phyloP scores from a whole-genome alignment of 2,113 vertebrate genomes.

The Papio anubis region DNA sequence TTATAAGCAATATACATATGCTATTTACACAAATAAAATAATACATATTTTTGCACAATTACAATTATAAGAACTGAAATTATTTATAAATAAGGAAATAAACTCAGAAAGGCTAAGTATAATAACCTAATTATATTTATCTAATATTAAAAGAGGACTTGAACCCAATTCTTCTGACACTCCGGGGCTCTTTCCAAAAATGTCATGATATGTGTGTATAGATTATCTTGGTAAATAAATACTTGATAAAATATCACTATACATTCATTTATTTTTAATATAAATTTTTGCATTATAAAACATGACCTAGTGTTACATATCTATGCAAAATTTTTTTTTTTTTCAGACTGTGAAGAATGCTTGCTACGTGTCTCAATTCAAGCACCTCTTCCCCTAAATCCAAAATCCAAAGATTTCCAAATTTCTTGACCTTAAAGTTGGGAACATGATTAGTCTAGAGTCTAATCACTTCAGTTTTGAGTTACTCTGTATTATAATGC shows the following conservation, averaged over 20 bases:
- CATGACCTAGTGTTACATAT: background rate
- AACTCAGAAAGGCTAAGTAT: background rate
- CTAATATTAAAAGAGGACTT: background rate
- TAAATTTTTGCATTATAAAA: background rate
- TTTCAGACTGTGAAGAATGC: background rate
- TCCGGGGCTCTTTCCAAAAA: background rate
- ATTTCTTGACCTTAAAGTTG: background rate
- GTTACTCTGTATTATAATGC: background rate
- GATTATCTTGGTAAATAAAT: constrained; percentile 7
- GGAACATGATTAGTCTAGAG: background rate
- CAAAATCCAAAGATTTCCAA: background rate
- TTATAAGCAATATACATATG: background rate
- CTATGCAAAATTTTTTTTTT: background rate
- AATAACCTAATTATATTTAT: background rate
- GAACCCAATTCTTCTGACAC: background rate
- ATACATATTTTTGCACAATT: background rate
- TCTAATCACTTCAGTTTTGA: background rate
- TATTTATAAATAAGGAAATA: background rate
- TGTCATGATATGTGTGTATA: background rate
- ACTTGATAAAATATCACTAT: background rate
- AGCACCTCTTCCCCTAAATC: background rate
- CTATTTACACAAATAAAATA: background rate
- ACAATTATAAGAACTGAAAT: background rate
- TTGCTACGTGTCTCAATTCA: background rate
- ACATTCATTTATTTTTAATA: background rate